Base-by-base conservation (phyloP, 2,113 vertebrate genomes). In the Mormyrus iriodes region DNA sequence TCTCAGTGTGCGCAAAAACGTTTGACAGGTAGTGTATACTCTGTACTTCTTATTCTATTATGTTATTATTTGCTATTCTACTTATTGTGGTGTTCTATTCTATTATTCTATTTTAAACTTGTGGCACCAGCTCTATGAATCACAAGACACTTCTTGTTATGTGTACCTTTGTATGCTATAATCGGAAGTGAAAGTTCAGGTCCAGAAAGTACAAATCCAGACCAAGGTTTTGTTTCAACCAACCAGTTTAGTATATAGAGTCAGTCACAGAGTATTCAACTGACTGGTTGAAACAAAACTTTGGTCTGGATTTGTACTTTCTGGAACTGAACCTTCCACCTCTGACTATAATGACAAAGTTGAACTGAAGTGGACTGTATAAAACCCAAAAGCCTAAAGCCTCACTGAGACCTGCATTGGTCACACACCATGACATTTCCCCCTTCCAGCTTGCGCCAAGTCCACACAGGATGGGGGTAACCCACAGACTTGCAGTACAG, bases 401-500 rank as follows among this genome's bases (percentile, higher is more conserved):
- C 51, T 31, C 35, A 61, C 31, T 46, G 19, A 65, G 42, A 31
- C 3, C 31, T 1, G 12, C 35, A 6, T 21, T 49, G 21, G 69
- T 48, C 35, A 91, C 96, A 92, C 94, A 99, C 98, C 96, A 92
- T n/a, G 5, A 91, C 92, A 0, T 92, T 31, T 0, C 95, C 95
- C 0, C 96, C 96, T 90, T 97, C 95, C 85, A 96, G 93, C 93
- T 97, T 98, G 90, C 93, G 95, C 98, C 98, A 99, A 7, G 93
- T 92, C 98, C 98, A 99, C 15, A 95, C 92, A 0, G 98, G 98
- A 88, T 98, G 93, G 0, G 98, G 98, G 90, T 96, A 99, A 61
- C 98, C 98, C 92, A 97, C 96, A 12, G 98, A 97, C 92, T 98
- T 99, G 94, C 98, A 99, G 93, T 98, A 97, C 93, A 99, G 96